phyloP scores from a whole-genome alignment of 2,113 vertebrate species.

The Gymnogyps californianus region DNA sequence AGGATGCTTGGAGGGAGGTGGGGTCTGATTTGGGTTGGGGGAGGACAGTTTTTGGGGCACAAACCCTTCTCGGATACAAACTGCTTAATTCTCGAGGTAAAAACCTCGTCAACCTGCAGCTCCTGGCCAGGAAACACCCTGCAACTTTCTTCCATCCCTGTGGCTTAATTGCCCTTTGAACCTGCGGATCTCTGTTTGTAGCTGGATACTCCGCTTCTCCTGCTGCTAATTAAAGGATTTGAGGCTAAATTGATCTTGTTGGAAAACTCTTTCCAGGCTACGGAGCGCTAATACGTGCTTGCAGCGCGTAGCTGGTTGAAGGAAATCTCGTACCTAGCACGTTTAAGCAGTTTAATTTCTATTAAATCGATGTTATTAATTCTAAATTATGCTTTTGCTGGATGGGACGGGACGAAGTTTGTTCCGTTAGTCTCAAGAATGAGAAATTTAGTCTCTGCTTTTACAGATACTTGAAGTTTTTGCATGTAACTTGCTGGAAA shows the following conservation, averaged over 20 bases:
- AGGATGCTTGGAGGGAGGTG: not conserved
- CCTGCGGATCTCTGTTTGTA: not conserved
- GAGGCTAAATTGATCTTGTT: not conserved
- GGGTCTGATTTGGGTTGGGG: not conserved
- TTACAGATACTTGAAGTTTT: not conserved
- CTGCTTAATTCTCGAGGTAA: not conserved
- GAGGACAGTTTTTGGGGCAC: not conserved
- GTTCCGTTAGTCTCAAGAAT: rapidly evolving
- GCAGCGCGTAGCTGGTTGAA: not conserved
- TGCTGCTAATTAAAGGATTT: not conserved
- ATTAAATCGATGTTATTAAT: not conserved
- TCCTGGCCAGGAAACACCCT: not conserved
- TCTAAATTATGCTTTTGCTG: not conserved
- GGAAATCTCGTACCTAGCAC: not conserved
- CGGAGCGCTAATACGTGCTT: rapidly evolving
- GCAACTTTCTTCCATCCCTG: not conserved
- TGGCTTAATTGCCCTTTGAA: not conserved
- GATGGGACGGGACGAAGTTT: rapidly evolving
- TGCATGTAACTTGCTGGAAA: not conserved
- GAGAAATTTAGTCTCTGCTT: not conserved
- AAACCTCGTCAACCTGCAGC: not conserved
- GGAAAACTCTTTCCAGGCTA: not conserved
- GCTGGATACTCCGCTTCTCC: not conserved
- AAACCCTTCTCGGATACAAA: not conserved
- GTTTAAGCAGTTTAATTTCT: not conserved